These are phyloP conservation scores for Argopecten irradians DNA, from an alignment of 1,140 invertebrate genomes.

Conservation along the genomic window DNA sequence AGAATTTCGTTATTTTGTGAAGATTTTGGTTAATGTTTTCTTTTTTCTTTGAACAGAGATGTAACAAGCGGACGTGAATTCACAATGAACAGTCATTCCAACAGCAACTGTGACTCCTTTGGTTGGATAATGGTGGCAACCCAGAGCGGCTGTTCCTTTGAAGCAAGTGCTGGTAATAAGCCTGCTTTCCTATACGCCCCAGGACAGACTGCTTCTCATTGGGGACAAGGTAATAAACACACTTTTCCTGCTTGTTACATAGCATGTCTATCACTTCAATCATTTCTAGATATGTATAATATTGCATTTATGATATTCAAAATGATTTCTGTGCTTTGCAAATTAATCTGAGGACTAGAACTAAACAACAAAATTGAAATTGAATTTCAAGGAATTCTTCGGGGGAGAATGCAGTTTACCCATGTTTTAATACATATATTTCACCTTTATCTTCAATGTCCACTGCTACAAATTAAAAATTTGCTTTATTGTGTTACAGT, in stretches of 20 bases:
- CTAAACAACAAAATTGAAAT: too few relatives aligned
- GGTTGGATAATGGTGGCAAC: conserved; percentile 69
- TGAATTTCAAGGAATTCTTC: too few relatives aligned
- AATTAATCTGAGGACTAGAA: too few relatives aligned
- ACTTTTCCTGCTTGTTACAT: neutral
- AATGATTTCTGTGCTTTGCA: too few relatives aligned
- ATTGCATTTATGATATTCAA: neutral
- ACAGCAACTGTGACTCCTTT: conserved; percentile 49
- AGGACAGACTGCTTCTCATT: conserved; percentile 48
- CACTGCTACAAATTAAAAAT: too few relatives aligned
- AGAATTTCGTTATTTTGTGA: too few relatives aligned
- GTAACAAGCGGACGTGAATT: conserved; percentile 59
- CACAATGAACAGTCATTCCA: conserved; percentile 54
- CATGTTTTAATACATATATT: too few relatives aligned
- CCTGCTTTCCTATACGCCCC: conserved; percentile 64
- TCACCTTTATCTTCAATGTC: too few relatives aligned
- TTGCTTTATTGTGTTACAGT: too few relatives aligned
- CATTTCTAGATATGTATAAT: neutral
- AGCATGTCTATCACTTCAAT: neutral
- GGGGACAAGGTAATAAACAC: conserved; percentile 51
- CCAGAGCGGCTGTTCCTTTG: conserved; percentile 59
- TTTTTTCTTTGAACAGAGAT: conserved; percentile 51
- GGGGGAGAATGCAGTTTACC: too few relatives aligned
- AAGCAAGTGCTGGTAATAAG: conserved; percentile 52
- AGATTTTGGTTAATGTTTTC: too few relatives aligned